A percentile compares a stretch with the other conserved stretches of the same genome.
Evolutionary conservation across 2,113 vertebrate species (phyloP).

Genomic region (Leuciscus idus): DNA sequence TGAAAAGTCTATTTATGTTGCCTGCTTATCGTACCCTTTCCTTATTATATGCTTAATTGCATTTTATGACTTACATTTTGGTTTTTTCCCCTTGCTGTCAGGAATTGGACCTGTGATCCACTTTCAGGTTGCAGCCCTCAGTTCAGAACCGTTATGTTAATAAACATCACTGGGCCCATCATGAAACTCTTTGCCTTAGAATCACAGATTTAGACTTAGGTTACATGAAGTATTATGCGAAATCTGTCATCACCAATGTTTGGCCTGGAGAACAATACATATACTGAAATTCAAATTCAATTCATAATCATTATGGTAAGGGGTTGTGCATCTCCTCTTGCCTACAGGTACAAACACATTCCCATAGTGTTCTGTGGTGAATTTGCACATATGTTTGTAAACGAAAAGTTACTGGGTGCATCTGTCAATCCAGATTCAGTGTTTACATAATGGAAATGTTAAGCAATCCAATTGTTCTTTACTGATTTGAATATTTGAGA

Average conservation of each 20-base stretch:
- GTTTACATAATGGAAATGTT: not conserved
- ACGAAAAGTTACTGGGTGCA: not conserved
- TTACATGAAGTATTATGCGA: constrained; percentile 6
- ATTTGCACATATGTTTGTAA: not conserved
- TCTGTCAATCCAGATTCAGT: constrained; percentile 4
- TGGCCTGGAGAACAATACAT: not conserved
- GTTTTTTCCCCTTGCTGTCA: not conserved
- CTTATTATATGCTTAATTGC: constrained; percentile 14
- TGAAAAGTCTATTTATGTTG: constrained; percentile 3
- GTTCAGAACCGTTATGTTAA: not conserved
- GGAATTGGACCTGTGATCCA: not conserved
- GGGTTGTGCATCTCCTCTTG: not conserved
- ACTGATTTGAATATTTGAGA: not conserved
- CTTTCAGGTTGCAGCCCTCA: not conserved
- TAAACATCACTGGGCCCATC: not conserved
- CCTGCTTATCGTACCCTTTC: not conserved
- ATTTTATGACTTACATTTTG: constrained; percentile 10
- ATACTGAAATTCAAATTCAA: constrained; percentile 25
- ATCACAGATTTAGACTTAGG: not conserved
- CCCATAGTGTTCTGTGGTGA: constrained; percentile 1
- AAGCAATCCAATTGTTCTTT: not conserved
- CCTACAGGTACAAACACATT: not conserved
- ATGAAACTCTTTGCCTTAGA: not conserved
- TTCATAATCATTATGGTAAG: not conserved
- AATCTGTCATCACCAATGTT: constrained; percentile 1